A percentile compares a stretch with the other conserved stretches of the same genome.
These are phyloP conservation scores for Axinella damicornis DNA, from an alignment of 37 sponge, comb jelly and placozoan species.

Conservation along the genomic window DNA sequence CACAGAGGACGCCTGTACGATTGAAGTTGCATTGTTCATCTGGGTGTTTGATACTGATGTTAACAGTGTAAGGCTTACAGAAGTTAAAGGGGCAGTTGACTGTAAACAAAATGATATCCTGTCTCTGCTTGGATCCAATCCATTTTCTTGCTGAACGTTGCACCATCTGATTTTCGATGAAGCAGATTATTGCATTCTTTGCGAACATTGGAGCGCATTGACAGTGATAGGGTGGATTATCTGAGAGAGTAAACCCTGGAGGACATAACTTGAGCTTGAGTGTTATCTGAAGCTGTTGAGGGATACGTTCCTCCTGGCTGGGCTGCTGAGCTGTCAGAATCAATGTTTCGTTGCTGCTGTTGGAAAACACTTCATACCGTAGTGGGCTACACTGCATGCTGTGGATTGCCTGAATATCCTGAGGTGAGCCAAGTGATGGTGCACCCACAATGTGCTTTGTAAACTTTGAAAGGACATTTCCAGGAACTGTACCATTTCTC, in stretches of 20 bases:
- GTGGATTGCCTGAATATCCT: background rate
- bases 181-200: too few relatives aligned
- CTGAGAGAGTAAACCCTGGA: too few relatives aligned
- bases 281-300: too few relatives aligned
- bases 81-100: background rate
- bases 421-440: too few relatives aligned
- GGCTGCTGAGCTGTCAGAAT: too few relatives aligned
- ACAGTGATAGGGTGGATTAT: too few relatives aligned
- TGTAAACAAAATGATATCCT: too few relatives aligned
- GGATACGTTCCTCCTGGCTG: too few relatives aligned
- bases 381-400: background rate
- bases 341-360: too few relatives aligned
- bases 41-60: background rate
- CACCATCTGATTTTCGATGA: background rate
- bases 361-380: too few relatives aligned
- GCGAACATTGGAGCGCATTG: too few relatives aligned
- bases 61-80: background rate
- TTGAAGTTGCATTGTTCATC: slow-evolving; percentile 4
- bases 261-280: too few relatives aligned
- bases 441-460: background rate
- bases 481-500: background rate
- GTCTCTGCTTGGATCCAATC: background rate
- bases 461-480: background rate
- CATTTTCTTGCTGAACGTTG: background rate
- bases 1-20: background rate